These are phyloP conservation scores for Eunapius fragilis DNA, from an alignment of 37 sponge, comb jelly and placozoan species.

Conservation along the genomic window DNA sequence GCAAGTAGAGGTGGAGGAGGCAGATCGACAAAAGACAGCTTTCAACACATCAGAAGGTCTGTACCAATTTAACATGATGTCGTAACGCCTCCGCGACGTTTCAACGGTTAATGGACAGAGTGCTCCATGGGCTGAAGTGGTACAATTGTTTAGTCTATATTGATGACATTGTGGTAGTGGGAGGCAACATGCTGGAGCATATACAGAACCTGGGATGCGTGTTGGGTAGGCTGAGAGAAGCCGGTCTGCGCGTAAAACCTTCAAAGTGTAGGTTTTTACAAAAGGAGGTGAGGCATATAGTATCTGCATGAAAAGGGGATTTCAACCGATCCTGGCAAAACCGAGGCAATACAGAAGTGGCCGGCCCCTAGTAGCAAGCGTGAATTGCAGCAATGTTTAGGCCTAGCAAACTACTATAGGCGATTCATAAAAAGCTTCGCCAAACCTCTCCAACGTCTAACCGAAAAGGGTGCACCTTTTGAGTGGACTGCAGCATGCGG, in stretches of 20 bases:
- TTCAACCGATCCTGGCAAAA: constrained; percentile 11
- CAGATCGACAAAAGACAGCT: no score
- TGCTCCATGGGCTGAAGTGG: constrained; percentile 17
- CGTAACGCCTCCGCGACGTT: constrained; percentile 14
- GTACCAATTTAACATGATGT: no score
- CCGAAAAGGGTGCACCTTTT: constrained; percentile 9
- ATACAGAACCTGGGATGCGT: constrained; percentile 18
- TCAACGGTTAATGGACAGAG: constrained; percentile 41
- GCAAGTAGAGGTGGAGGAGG: no score
- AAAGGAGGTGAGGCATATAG: constrained; percentile 20
- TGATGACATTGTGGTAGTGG: constrained; percentile 46
- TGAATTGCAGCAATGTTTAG: constrained; percentile 29
- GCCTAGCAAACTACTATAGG: constrained; percentile 42
- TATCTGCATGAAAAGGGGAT: constrained; percentile 43
- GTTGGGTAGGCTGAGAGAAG: constrained; percentile 1
- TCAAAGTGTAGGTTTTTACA: constrained; percentile 24
- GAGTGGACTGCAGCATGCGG: constrained; percentile 36
- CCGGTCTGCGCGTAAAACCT: constrained; percentile 48
- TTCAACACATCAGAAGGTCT: no score
- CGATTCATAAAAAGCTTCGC: constrained; percentile 24
- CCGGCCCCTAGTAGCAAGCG: constrained; percentile 17
- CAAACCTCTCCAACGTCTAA: constrained; percentile 37
- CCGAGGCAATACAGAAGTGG: constrained; percentile 7
- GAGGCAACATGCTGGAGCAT: constrained; percentile 19
- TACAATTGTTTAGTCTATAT: constrained; percentile 27